Percentiles rank a stretch among this genome's conserved stretches.
Evolutionary conservation across 2,113 vertebrate genomes (phyloP).

Genomic region (Dipodomys stephensi): DNA sequence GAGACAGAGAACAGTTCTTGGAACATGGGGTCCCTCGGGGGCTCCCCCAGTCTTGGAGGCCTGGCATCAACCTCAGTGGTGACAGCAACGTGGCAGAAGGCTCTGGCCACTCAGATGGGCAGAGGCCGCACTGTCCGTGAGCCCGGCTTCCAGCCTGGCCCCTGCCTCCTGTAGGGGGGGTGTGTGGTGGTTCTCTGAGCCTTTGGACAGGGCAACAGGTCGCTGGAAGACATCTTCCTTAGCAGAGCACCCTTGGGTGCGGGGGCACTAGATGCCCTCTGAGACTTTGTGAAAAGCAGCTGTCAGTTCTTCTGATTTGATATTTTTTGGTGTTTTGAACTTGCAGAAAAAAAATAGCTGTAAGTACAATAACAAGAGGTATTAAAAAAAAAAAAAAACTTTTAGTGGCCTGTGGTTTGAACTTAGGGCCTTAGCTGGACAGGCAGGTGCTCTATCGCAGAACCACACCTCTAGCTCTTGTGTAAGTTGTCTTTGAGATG

Average conservation of each 20-base stretch:
- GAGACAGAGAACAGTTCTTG: constrained; percentile 69
- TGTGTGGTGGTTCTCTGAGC: constrained; percentile 16
- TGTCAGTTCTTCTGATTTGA: too few relatives aligned
- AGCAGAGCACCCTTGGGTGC: too few relatives aligned
- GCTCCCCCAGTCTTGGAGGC: constrained; percentile 57
- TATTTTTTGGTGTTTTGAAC: background rate
- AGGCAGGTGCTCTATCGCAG: too few relatives aligned
- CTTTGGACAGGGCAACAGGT: background rate
- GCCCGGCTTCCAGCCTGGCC: too few relatives aligned
- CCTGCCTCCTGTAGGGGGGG: too few relatives aligned
- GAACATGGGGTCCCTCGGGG: constrained; percentile 72
- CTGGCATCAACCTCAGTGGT: constrained; percentile 19
- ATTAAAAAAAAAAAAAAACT: too few relatives aligned
- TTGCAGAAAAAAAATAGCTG: background rate
- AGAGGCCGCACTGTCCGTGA: constrained; percentile 11
- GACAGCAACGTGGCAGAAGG: constrained; percentile 55
- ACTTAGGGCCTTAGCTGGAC: too few relatives aligned
- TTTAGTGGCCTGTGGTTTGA: too few relatives aligned
- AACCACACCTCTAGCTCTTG: too few relatives aligned
- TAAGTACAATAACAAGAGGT: background rate
- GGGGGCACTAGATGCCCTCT: too few relatives aligned
- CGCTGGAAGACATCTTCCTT: fast-evolving
- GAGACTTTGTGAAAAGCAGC: too few relatives aligned
- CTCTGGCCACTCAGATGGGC: background rate
- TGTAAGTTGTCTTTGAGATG: too few relatives aligned